phyloP scores from a whole-genome alignment of 2,113 vertebrate genomes.

The Chionodraco myersi region DNA sequence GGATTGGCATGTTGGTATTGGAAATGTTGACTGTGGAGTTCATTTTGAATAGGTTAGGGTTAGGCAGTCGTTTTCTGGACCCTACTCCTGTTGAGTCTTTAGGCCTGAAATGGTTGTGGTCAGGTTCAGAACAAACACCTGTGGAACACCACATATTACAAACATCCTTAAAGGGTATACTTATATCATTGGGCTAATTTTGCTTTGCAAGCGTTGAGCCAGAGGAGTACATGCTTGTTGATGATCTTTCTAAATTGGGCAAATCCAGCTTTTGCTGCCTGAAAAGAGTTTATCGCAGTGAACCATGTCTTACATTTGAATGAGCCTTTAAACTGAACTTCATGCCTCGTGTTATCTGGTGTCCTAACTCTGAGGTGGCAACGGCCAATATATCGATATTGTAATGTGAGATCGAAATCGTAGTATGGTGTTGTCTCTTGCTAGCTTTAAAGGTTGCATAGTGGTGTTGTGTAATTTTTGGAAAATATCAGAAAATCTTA shows the following conservation, averaged over 20 bases:
- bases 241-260: not conserved
- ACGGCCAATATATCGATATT: too few species aligned
- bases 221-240: not conserved
- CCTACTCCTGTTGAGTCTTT: not conserved
- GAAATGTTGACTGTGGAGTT: not conserved
- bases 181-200: not conserved
- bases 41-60: not conserved
- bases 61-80: not conserved
- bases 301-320: not conserved
- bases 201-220: not conserved
- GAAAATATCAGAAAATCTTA: too few species aligned
- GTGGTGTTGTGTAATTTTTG: too few species aligned
- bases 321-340: constrained; percentile 1
- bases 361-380: too few species aligned
- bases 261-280: not conserved
- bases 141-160: not conserved
- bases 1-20: too few species aligned
- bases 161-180: not conserved
- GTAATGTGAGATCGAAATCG: too few species aligned
- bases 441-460: too few species aligned
- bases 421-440: too few species aligned
- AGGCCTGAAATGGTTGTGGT: not conserved
- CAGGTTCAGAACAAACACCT: not conserved
- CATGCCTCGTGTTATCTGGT: too few species aligned
- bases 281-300: not conserved